phyloP scores from a whole-genome alignment of 2,113 vertebrate genomes.

The Delphinapterus leucas region DNA sequence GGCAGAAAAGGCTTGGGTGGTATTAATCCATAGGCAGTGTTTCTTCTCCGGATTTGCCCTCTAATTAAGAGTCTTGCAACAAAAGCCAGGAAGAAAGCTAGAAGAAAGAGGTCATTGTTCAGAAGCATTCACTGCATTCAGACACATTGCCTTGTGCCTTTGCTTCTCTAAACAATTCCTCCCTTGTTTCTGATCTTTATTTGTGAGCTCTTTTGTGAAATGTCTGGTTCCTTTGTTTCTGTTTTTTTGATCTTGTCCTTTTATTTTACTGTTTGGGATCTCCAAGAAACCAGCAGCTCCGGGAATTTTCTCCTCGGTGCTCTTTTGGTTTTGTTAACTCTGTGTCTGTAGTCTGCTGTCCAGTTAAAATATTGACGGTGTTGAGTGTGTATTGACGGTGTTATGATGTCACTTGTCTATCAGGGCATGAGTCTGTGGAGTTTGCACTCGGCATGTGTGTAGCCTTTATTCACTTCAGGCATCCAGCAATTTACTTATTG shows the following conservation, averaged over 20 bases:
- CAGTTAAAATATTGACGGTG: no score
- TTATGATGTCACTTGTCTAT: not conserved
- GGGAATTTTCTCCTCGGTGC: not conserved
- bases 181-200: not conserved
- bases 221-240: not conserved
- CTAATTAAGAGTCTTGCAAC: not conserved
- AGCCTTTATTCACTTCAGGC: accelerated
- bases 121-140: not conserved
- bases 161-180: not conserved
- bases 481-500: accelerated
- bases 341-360: not conserved
- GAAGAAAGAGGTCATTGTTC: not conserved
- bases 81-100: not conserved
- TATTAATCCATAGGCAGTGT: accelerated
- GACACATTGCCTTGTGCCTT: slow-evolving; percentile 71
- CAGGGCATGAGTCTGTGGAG: accelerated
- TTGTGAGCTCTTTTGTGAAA: not conserved
- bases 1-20: not conserved
- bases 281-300: not conserved
- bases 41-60: not conserved
- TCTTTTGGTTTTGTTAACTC: not conserved
- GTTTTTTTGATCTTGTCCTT: not conserved
- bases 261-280: not conserved
- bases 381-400: no score
- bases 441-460: accelerated